Evolutionary conservation across 2,113 vertebrate genomes (phyloP).

Genomic region (Herpailurus yagouaroundi): DNA sequence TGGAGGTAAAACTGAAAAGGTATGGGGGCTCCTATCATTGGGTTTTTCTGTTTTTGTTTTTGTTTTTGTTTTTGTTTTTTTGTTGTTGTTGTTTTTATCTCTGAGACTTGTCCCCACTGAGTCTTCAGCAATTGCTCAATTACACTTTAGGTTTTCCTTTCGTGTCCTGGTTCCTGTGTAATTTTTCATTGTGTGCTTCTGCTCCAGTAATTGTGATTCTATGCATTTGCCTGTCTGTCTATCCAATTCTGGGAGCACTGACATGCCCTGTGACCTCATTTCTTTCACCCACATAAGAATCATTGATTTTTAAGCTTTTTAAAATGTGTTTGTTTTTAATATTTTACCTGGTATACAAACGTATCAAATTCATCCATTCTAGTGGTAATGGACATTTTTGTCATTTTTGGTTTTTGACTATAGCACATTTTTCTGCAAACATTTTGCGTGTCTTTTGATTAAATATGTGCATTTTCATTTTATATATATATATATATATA

Average conservation of each 20-base stretch:
- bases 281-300: neutral
- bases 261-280: neutral
- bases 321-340: neutral
- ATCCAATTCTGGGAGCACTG: neutral
- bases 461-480: neutral
- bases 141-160: neutral
- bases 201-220: neutral
- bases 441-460: neutral
- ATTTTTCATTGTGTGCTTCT: neutral
- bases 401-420: too few relatives aligned
- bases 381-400: too few relatives aligned
- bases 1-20: neutral
- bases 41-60: neutral
- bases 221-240: neutral
- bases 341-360: neutral
- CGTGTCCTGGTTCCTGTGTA: neutral
- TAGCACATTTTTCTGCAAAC: neutral
- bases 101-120: neutral
- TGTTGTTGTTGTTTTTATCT: neutral
- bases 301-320: neutral
- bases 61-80: neutral
- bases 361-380: neutral
- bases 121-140: neutral
- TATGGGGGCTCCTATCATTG: too few relatives aligned
- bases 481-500: neutral